These are phyloP conservation scores for Tiaroga cobitis DNA, from an alignment of 2,797 vertebrate species.

Conservation along the genomic window DNA sequence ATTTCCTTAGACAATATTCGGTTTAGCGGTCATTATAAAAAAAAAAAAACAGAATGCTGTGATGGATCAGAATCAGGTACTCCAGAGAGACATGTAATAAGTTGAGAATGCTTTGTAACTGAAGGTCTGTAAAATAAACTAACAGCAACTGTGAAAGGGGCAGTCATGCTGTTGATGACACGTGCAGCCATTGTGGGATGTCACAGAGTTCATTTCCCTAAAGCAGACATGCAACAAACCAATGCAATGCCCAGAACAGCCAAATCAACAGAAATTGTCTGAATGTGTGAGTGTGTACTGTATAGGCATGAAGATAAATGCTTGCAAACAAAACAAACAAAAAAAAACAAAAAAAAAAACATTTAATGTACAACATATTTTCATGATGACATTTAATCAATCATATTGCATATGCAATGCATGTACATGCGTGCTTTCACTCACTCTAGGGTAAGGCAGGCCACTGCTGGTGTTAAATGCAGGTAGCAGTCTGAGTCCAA, in stretches of 20 bases:
- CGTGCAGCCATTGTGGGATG: constrained; percentile 8
- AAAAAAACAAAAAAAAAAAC: neutral
- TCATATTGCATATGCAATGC: neutral
- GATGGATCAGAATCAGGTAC: neutral
- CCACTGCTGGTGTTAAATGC: constrained; percentile 99
- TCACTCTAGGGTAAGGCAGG: constrained; percentile 96
- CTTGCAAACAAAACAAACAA: neutral
- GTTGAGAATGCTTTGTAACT: neutral
- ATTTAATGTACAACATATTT: neutral
- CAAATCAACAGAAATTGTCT: neutral
- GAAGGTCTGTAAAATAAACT: constrained; percentile 18
- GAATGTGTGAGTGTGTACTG: neutral
- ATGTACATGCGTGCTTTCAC: constrained; percentile 60
- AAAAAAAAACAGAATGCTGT: neutral
- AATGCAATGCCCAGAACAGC: neutral
- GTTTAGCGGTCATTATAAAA: neutral
- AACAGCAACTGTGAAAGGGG: constrained; percentile 47
- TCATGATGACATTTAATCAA: neutral
- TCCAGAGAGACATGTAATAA: neutral
- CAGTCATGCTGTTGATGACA: constrained; percentile 57
- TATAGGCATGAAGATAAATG: neutral
- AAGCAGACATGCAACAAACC: neutral
- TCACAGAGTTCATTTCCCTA: neutral
- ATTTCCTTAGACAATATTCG: too few relatives aligned
- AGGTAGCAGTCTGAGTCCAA: constrained; percentile 92